A percentile compares a stretch with the other conserved stretches of the same genome.
Evolutionary conservation across 2,113 vertebrate species (phyloP).

Genomic region (Chascanopsetta lugubris): DNA sequence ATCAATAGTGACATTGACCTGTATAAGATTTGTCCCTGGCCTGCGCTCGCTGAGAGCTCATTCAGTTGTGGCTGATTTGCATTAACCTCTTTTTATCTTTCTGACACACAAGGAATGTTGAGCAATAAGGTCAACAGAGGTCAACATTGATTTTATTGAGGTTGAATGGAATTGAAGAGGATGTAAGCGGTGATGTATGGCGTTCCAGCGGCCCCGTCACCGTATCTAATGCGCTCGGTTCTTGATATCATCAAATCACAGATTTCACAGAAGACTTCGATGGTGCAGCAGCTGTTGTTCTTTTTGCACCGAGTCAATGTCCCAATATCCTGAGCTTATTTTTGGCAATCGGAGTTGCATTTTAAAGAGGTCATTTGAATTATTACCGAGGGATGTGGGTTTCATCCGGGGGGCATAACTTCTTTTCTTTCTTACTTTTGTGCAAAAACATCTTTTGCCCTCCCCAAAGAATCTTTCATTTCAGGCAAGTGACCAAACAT

Average conservation of each 20-base stretch:
- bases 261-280: background rate
- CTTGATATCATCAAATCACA: background rate
- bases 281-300: too few relatives aligned
- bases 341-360: background rate
- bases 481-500: constrained; percentile 16
- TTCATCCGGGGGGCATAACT: background rate
- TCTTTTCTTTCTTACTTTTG: constrained; percentile 18
- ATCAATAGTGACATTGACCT: constrained; percentile 64
- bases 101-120: constrained; percentile 30
- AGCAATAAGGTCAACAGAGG: constrained; percentile 31
- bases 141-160: constrained; percentile 37
- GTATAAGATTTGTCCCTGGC: constrained; percentile 41
- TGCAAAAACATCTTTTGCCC: constrained; percentile 29
- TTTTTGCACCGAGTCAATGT: too few relatives aligned
- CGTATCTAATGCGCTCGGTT: background rate
- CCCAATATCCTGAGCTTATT: background rate
- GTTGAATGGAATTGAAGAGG: constrained; percentile 2
- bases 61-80: constrained; percentile 52
- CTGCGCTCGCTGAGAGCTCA: constrained; percentile 12
- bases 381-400: background rate
- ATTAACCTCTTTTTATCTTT: constrained; percentile 59
- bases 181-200: background rate
- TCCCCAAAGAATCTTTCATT: constrained; percentile 11
- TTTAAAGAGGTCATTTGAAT: constrained; percentile 6
- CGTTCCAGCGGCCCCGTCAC: constrained; percentile 5